A percentile compares a stretch with the other conserved stretches of the same genome.
These are phyloP conservation scores for Illadopsis cleaveri DNA, from an alignment of 2,113 vertebrate species.

Conservation along the genomic window DNA sequence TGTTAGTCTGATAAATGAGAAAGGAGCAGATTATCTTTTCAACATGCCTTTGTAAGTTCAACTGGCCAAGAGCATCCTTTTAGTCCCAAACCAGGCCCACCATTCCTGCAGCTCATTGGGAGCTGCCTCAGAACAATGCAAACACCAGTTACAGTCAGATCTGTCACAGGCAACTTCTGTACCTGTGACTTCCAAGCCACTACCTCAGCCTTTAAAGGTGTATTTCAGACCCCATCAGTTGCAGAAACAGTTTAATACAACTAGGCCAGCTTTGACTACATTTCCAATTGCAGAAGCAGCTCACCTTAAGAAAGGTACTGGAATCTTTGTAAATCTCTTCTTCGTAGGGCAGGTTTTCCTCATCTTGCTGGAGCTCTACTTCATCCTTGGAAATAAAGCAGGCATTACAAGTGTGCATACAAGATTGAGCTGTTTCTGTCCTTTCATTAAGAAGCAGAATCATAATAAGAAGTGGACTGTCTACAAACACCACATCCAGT, in stretches of 20 bases:
- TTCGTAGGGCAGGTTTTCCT: slow-evolving; percentile 90
- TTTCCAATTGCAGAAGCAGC: background rate
- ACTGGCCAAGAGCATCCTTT: background rate
- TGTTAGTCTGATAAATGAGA: background rate
- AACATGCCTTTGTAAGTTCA: background rate
- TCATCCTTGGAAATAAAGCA: slow-evolving; percentile 83
- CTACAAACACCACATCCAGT: background rate
- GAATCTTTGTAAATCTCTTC: slow-evolving; percentile 98
- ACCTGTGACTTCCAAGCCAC: background rate
- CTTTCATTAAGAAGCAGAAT: background rate
- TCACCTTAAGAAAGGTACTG: slow-evolving; percentile 96
- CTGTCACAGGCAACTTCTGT: background rate
- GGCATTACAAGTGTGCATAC: background rate
- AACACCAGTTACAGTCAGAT: background rate
- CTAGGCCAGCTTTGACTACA: background rate
- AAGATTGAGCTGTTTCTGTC: background rate
- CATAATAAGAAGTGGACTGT: background rate
- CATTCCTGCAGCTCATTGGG: background rate
- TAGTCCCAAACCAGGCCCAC: background rate
- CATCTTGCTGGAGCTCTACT: slow-evolving; percentile 87
- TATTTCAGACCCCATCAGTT: background rate
- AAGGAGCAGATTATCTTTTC: background rate
- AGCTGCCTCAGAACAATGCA: background rate
- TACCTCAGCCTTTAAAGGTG: background rate
- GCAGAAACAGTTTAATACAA: background rate